Conservation (phyloP, 1,140 invertebrate species). For the Ctenoplectra terminalis region DNA sequence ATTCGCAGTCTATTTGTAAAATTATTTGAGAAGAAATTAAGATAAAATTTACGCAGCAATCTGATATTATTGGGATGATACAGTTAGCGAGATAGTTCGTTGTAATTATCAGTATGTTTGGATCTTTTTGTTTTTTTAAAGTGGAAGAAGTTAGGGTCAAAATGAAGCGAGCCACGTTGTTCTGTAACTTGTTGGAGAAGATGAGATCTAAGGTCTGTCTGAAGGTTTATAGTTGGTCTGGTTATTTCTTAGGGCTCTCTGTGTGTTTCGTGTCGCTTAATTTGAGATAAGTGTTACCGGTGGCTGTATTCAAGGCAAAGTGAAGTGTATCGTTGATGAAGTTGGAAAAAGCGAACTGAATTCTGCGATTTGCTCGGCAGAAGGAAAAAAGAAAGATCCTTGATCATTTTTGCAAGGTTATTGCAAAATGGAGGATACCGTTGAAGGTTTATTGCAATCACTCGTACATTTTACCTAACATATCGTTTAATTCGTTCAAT, state of each 20-base stretch:
- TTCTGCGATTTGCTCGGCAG: neutral
- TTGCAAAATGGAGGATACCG: constrained; percentile 5
- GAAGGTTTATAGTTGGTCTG: neutral
- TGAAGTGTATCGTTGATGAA: neutral
- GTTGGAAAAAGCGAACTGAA: neutral
- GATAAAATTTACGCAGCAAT: no score
- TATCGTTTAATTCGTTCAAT: neutral
- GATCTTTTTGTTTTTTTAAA: neutral
- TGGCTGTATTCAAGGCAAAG: neutral
- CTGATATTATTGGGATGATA: no score
- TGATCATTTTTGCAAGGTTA: neutral
- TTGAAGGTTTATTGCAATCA: neutral
- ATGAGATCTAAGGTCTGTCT: neutral
- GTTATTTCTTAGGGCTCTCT: no score
- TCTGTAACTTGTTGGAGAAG: neutral
- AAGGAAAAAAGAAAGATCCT: neutral
- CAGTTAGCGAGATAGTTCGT: neutral
- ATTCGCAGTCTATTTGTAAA: no score
- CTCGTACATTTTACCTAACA: neutral
- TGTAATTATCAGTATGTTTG: neutral
- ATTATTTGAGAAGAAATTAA: no score
- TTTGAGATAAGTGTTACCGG: neutral
- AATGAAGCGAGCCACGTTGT: neutral
- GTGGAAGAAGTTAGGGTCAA: neutral
- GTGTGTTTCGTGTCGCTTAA: neutral